phyloP scores from a whole-genome alignment of 2,797 vertebrate species.

The Kryptolebias ocellatus region DNA sequence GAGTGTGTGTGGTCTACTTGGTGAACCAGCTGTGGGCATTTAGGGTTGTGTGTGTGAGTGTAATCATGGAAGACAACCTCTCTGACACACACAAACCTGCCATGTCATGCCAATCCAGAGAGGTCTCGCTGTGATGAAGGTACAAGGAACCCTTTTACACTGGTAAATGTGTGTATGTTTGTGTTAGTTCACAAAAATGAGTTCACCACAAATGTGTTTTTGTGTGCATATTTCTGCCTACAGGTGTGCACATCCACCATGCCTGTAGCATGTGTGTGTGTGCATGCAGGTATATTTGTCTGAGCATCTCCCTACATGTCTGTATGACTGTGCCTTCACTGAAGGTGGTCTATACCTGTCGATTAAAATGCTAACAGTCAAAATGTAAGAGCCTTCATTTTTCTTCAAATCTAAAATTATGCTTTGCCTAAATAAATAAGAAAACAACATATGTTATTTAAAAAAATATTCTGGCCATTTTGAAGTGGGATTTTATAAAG shows the following conservation, averaged over 20 bases:
- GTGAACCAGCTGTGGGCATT: conserved; percentile 69
- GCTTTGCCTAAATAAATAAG: not conserved
- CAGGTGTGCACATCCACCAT: conserved; percentile 2
- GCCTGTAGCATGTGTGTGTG: conserved; percentile 19
- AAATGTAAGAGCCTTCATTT: conserved; percentile 7
- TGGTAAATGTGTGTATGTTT: not conserved
- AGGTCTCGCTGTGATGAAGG: conserved; percentile 56
- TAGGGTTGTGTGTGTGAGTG: conserved; percentile 31
- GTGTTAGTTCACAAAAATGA: conserved; percentile 1
- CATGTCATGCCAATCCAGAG: conserved; percentile 66
- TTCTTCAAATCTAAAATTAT: not conserved
- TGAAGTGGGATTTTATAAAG: no score
- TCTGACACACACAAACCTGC: conserved; percentile 68
- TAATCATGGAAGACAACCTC: conserved; percentile 58
- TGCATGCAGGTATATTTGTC: conserved; percentile 15
- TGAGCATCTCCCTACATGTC: no score
- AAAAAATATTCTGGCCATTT: no score
- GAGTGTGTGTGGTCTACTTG: conserved; percentile 67
- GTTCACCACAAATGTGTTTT: conserved; percentile 13
- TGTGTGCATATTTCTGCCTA: conserved; percentile 21
- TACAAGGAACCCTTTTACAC: conserved; percentile 62
- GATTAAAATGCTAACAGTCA: conserved; percentile 36
- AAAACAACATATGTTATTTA: not conserved
- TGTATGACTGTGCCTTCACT: conserved; percentile 6
- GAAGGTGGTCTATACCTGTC: conserved; percentile 70